Percentiles rank a stretch among this genome's conserved stretches.
phyloP scores from a whole-genome alignment of 2,113 vertebrate species.

The Ptychochromis oligacanthus region DNA sequence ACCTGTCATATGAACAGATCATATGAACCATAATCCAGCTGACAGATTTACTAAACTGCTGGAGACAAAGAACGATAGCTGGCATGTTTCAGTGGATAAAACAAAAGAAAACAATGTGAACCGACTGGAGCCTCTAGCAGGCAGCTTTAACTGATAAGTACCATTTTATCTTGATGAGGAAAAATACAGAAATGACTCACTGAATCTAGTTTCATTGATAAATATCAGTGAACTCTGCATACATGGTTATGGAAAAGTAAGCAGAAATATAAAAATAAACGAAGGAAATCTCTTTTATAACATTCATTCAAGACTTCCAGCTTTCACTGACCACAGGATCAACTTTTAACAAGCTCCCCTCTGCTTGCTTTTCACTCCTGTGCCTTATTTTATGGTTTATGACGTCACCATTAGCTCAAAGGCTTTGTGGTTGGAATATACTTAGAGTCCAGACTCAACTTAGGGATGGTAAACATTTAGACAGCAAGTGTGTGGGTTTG shows the following conservation, averaged over 20 bases:
- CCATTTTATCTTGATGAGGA: not conserved
- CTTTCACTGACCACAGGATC: slow-evolving; percentile 30
- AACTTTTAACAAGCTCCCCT: not conserved
- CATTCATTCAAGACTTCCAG: not conserved
- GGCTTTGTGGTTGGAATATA: slow-evolving; percentile 41
- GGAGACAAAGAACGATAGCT: too few species aligned
- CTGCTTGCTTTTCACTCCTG: not conserved
- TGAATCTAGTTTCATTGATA: not conserved
- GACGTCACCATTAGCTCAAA: slow-evolving; percentile 32
- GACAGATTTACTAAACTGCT: too few species aligned
- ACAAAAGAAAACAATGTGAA: not conserved
- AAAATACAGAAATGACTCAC: not conserved
- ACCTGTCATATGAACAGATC: too few species aligned
- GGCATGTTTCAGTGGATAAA: not conserved
- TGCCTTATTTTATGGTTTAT: not conserved
- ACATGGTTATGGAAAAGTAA: not conserved
- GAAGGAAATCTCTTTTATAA: not conserved
- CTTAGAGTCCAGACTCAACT: slow-evolving; percentile 35
- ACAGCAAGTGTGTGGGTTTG: not conserved
- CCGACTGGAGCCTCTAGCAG: too few species aligned
- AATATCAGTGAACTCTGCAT: not conserved
- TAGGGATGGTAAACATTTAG: slow-evolving; percentile 21
- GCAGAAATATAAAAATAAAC: not conserved
- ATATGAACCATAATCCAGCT: too few species aligned
- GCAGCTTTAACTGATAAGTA: too few species aligned